phyloP scores from a whole-genome alignment of 2,113 vertebrate species.

The Centropus unirufus region DNA sequence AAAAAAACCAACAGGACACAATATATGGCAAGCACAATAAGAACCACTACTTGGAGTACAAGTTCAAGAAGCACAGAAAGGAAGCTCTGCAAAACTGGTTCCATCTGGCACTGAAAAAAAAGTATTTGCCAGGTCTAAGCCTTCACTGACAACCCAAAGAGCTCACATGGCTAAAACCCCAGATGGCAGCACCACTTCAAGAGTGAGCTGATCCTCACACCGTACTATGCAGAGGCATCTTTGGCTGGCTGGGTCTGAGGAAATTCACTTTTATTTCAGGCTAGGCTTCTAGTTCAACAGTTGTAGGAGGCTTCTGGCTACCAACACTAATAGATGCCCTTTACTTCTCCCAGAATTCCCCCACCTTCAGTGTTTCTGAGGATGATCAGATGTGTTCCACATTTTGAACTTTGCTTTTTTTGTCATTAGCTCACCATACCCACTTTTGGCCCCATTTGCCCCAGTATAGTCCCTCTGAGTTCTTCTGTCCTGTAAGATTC shows the following conservation, averaged over 20 bases:
- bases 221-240: neutral
- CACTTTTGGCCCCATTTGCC: neutral
- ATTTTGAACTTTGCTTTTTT: neutral
- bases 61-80: neutral
- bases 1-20: neutral
- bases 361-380: neutral
- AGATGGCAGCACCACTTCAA: neutral
- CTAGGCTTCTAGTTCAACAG: neutral
- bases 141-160: neutral
- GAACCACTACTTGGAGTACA: neutral
- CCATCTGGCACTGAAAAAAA: neutral
- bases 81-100: neutral
- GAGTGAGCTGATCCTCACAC: neutral
- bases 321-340: neutral
- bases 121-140: neutral
- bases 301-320: neutral
- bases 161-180: neutral
- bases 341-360: neutral
- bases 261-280: neutral
- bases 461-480: neutral
- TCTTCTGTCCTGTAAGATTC: neutral
- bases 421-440: neutral
- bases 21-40: neutral
- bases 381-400: neutral
- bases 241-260: neutral